phyloP scores from a whole-genome alignment of 2,797 vertebrate genomes.

The Pogoniulus pusillus region DNA sequence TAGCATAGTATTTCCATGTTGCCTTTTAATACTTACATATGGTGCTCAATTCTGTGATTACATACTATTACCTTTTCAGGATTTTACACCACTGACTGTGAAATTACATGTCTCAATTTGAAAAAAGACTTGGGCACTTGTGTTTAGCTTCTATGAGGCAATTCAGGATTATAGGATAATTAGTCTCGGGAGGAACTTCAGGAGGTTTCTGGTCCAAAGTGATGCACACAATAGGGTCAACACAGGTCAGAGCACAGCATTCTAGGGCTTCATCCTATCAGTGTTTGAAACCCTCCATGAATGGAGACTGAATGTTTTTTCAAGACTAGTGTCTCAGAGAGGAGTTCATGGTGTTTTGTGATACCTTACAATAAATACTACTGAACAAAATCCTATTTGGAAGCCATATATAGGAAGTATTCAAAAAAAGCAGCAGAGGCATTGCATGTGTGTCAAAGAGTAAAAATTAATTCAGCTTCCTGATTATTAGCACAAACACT shows the following conservation, averaged over 20 bases:
- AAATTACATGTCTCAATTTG: background rate
- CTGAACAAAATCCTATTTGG: background rate
- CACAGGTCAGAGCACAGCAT: background rate
- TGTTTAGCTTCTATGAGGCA: background rate
- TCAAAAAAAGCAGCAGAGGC: background rate
- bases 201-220: background rate
- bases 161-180: background rate
- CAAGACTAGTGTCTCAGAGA: background rate
- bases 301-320: background rate
- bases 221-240: background rate
- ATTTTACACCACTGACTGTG: background rate
- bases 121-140: background rate
- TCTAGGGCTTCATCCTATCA: background rate
- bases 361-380: background rate
- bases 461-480: background rate
- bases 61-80: background rate
- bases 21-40: background rate
- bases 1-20: background rate
- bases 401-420: background rate
- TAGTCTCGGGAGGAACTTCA: background rate
- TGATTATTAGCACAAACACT: background rate
- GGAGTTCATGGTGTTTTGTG: background rate
- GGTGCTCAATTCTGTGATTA: background rate
- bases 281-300: background rate
- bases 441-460: rapidly evolving